Percentiles rank a stretch among this genome's conserved stretches.
phyloP scores from a whole-genome alignment of 2,888 invertebrate species.

The Drosophila antonietae region DNA sequence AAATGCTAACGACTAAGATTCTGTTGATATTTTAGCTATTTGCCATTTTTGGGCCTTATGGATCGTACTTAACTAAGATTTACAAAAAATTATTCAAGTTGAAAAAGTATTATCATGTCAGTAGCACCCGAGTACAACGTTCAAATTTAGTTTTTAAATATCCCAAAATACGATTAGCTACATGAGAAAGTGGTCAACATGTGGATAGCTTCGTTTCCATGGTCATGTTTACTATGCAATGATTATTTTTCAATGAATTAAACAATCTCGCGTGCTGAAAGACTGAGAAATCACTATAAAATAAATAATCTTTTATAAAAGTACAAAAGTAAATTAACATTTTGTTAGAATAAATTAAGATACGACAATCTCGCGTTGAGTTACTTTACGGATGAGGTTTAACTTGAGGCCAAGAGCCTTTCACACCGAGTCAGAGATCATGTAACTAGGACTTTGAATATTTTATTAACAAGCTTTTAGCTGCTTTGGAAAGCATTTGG shows the following conservation, averaged over 20 bases:
- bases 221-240: neutral
- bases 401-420: no score
- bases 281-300: neutral
- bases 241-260: neutral
- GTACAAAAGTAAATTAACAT: slow-evolving; percentile 1
- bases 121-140: no score
- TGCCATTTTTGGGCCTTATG: no score
- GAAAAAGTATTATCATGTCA: no score
- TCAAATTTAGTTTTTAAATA: neutral
- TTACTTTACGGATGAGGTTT: neutral
- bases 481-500: no score
- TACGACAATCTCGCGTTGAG: neutral
- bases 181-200: neutral
- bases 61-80: no score
- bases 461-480: no score
- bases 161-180: neutral
- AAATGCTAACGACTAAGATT: no score
- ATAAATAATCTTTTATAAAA: neutral
- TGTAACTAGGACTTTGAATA: no score
- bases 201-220: neutral
- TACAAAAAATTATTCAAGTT: no score
- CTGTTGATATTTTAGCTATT: no score
- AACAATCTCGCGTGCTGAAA: neutral
- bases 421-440: no score
- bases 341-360: neutral